Base-by-base conservation (phyloP, 1,140 invertebrate species). In the Listronotus oregonensis region DNA sequence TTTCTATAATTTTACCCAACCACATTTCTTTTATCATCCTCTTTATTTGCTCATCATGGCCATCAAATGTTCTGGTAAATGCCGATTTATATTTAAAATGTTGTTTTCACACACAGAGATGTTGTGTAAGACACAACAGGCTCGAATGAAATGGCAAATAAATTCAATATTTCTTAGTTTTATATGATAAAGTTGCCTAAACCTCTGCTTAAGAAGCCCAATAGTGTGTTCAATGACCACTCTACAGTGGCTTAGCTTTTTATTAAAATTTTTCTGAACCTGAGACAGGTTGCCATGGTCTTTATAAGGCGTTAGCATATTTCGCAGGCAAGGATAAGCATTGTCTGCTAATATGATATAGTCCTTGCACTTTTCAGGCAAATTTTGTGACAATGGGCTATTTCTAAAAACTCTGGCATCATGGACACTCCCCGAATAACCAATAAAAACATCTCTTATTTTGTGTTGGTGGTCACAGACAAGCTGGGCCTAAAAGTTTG, bases 381-480 rank as follows among this genome's bases (percentile, higher is more conserved):
- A 32, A 37, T 27, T 57, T 17, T 67, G 32, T 18, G 17, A 0
- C 27, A 67, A 55, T 14, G 61, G 47, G 12, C 61, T 64, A 14
- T 62, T 43, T 32, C 66, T 56, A 50, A 70, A 74, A 11, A 75
- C 68, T 34, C 71, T 52, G 49, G 55, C 59, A 43, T 75, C 72
- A 51, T 74, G 71, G 11, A 74, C 69, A 4, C 69, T 73, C 15
- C 72, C 72, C 34, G 71, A 66, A 17, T 71, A 59, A 42, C 71
- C 70, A 14, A 66, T 43, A 59, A 68, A 75, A 49, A 67, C 61
- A 51, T 74, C 64, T 18, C 67, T 54, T 21, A 73, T 70, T 49
- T 50, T 60, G 32, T 60, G 12, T 27, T 39, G 54, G 21, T 62
- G 34, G 44, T 73, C 62, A 67, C 69, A 68, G 0, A 72, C 62